Conservation (phyloP, 2,797 vertebrate genomes). For the Alfaro cultratus region DNA sequence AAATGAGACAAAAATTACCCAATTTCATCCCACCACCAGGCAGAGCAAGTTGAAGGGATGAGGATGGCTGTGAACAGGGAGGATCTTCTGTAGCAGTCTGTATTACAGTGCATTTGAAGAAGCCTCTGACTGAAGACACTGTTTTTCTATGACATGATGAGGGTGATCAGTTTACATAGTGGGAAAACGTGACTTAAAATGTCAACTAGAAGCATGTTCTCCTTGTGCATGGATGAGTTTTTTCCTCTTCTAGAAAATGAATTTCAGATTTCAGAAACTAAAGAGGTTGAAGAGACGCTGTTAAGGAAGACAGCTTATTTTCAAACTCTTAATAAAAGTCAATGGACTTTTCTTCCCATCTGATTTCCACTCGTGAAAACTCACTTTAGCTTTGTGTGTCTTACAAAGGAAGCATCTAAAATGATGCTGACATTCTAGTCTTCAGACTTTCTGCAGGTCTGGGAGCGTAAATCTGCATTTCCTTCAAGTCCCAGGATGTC, state of each 20-base stretch:
- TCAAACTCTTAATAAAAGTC: background rate
- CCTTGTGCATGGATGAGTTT: background rate
- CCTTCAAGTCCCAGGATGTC: conserved; percentile 33
- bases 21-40: background rate
- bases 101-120: no score
- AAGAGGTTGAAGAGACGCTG: background rate
- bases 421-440: conserved; percentile 13
- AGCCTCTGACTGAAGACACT: background rate
- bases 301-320: background rate
- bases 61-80: background rate
- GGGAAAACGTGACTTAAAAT: background rate
- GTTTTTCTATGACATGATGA: background rate
- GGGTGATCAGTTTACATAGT: background rate
- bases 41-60: background rate
- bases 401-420: conserved; percentile 28
- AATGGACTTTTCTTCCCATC: background rate
- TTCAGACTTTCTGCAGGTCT: background rate
- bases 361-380: conserved; percentile 54
- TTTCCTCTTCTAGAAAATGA: background rate
- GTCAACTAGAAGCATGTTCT: background rate
- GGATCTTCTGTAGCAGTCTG: no score
- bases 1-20: background rate
- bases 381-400: conserved; percentile 24
- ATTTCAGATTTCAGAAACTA: background rate
- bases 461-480: conserved; percentile 7